Conservation (phyloP, 2,113 vertebrate species). For the Chloroceryle aenea region DNA sequence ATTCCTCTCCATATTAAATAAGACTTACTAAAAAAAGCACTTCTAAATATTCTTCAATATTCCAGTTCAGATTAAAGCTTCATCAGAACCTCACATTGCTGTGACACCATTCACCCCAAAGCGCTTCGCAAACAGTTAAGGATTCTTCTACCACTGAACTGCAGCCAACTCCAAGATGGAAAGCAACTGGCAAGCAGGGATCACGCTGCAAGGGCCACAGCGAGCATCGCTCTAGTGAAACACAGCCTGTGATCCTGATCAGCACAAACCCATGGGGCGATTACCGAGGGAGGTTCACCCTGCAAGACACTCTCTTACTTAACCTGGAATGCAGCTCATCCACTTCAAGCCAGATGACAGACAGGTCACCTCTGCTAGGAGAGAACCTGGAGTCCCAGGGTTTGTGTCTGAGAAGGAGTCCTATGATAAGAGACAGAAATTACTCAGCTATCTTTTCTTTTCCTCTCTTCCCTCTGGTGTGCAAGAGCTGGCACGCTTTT, state of each 20-base stretch:
- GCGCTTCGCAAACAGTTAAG: not conserved
- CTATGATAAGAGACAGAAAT: not conserved
- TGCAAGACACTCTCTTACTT: not conserved
- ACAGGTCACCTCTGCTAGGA: not conserved
- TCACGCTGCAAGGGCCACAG: not conserved
- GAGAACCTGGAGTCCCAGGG: not conserved
- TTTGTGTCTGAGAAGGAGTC: not conserved
- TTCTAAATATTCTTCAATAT: not conserved
- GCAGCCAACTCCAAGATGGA: not conserved
- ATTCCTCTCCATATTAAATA: not conserved
- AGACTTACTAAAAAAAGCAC: not conserved
- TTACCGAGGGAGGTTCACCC: not conserved
- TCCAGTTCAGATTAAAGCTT: not conserved
- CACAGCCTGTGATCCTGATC: not conserved
- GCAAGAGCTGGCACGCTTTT: not conserved
- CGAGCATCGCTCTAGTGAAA: not conserved
- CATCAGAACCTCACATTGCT: not conserved
- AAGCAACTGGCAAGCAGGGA: not conserved
- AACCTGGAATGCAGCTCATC: not conserved
- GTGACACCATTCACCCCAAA: not conserved
- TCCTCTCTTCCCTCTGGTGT: not conserved
- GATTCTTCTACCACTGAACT: not conserved
- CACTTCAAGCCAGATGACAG: not conserved
- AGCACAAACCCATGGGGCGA: accelerated
- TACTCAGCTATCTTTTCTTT: accelerated